Conservation (phyloP, 1,140 invertebrate species). For the Drosophila willistoni region DNA sequence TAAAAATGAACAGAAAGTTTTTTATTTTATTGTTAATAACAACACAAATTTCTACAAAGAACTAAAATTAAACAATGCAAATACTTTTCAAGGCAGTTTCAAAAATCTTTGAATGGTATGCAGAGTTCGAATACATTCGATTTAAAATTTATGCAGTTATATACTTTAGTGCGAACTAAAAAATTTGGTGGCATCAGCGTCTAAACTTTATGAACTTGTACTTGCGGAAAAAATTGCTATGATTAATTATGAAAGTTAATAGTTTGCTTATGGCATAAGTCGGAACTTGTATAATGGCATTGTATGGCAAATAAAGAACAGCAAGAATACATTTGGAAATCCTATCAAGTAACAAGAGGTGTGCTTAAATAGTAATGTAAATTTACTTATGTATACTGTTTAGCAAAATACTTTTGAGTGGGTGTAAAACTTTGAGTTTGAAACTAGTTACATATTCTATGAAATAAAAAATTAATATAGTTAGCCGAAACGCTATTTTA, state of each 20-base stretch:
- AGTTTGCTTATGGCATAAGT: slow-evolving; percentile 49
- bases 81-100: too few relatives aligned
- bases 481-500: too few relatives aligned
- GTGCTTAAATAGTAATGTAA: too few relatives aligned
- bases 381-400: too few relatives aligned
- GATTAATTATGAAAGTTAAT: slow-evolving; percentile 55
- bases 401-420: too few relatives aligned
- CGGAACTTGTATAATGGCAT: slow-evolving; percentile 20
- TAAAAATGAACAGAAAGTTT: too few relatives aligned
- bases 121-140: neutral
- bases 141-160: neutral
- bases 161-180: slow-evolving; percentile 6
- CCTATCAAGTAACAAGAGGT: neutral
- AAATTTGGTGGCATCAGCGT: slow-evolving; percentile 36
- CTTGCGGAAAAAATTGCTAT: slow-evolving; percentile 15
- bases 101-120: neutral
- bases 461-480: too few relatives aligned
- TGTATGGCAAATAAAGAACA: neutral
- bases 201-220: slow-evolving; percentile 38
- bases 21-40: too few relatives aligned
- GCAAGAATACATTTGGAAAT: neutral
- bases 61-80: too few relatives aligned
- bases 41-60: too few relatives aligned
- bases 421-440: too few relatives aligned
- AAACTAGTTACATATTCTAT: too few relatives aligned